Percentiles rank a stretch among this genome's conserved stretches.
These are phyloP conservation scores for Spodoptera litura DNA, from an alignment of 1,140 invertebrate genomes.

Conservation along the genomic window DNA sequence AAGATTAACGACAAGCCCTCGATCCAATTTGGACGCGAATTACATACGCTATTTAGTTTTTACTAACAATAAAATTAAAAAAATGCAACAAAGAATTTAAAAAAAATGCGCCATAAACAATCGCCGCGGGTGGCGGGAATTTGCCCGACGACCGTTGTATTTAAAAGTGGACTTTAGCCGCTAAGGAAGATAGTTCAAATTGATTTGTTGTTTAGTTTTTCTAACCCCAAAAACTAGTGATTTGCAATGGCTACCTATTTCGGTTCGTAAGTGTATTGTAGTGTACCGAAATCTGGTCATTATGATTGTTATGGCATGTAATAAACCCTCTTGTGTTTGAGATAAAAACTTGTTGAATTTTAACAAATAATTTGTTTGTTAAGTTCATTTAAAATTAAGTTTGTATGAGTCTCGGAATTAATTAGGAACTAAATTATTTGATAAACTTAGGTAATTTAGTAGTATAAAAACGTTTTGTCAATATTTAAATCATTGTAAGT, in stretches of 20 bases:
- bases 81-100: conserved; percentile 56
- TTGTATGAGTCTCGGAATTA: no score
- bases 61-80: conserved; percentile 55
- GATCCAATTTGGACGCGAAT: conserved; percentile 67
- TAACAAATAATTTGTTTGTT: not conserved
- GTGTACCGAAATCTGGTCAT: conserved; percentile 27
- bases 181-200: not conserved
- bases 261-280: conserved; percentile 20
- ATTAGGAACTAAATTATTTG: no score
- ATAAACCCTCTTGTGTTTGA: not conserved
- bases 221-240: conserved; percentile 1
- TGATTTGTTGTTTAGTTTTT: not conserved
- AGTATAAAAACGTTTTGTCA: no score
- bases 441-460: no score
- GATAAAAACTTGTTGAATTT: not conserved
- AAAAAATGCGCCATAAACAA: conserved; percentile 56
- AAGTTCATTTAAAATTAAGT: no score
- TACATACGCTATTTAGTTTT: conserved; percentile 64
- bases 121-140: conserved; percentile 62
- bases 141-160: not conserved
- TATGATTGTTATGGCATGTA: conserved; percentile 42
- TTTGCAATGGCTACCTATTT: conserved; percentile 36
- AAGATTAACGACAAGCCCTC: conserved; percentile 47
- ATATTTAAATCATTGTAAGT: no score
- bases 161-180: not conserved